Evolutionary conservation across 2,113 vertebrate species (phyloP), one percentile per base, ranked within the genome.

Genomic region (Apaloderma vittatum): DNA sequence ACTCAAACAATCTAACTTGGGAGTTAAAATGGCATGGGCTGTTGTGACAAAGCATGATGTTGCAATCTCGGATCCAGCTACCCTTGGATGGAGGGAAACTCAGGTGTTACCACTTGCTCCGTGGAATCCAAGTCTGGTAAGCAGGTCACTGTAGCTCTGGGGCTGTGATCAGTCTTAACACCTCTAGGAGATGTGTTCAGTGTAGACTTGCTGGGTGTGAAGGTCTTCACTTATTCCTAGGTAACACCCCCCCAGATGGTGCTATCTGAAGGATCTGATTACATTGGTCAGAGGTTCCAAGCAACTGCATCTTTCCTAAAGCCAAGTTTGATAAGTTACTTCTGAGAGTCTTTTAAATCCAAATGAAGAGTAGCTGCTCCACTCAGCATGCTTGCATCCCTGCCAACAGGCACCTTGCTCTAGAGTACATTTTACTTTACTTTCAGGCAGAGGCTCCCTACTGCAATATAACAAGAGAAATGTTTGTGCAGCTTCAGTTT

Each of bases 341-440:
- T 37, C 22, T 34, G n/a, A 40, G 27, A 37, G 36, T n/a, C 32
- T 45, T 51, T 40, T 45, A n/a, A 52, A 29, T 7, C n/a, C 75
- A 68, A 21, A 1, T 3, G 37, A 45, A 23, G 49, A 61, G 49
- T 10, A 17, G 49, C 37, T 51, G 34, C 34, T 75, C 43, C 0
- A 0, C 2, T 12, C 34, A 65, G 55, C 2, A 3, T 0, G 0
- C 20, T 66, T 70, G 40, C 34, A 8, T 19, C 65, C 0, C 0
- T 21, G 57, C 66, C 57, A 45, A 8, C 15, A 20, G 82, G 19
- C 5, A 6, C 27, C n/a, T 49, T 7, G 52, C 36, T 63, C 45
- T 17, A 22, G 49, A n/a, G 12, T 5, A 22, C 4, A 0, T 36
- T 32, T 58, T 72, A n/a, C 61, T 75, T 45, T 82, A 18, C 18